Conservation (phyloP, 2,888 invertebrate species). For the Drosophila fulvimacula region DNA sequence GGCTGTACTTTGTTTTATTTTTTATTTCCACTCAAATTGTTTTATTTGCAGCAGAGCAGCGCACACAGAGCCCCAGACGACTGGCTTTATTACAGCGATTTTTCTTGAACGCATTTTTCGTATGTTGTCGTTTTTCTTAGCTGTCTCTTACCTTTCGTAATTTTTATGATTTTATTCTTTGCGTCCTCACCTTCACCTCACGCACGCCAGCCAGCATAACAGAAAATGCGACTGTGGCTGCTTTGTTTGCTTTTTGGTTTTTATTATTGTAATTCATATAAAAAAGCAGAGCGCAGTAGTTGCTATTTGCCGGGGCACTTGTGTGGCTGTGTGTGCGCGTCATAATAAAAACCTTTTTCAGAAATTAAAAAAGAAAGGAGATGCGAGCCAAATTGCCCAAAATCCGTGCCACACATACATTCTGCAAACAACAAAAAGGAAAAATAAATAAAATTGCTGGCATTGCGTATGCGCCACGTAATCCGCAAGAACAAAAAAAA, state of each 20-base stretch:
- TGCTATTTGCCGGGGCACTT: slow-evolving; percentile 29
- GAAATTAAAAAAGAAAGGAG: slow-evolving; percentile 72
- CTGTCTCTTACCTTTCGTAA: slow-evolving; percentile 74
- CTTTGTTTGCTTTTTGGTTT: slow-evolving; percentile 56
- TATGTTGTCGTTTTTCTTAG: slow-evolving; percentile 69
- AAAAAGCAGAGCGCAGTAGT: slow-evolving; percentile 38
- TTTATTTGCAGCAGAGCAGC: slow-evolving; percentile 68
- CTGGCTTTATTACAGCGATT: slow-evolving; percentile 80
- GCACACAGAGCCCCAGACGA: slow-evolving; percentile 44
- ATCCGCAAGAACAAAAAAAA: slow-evolving; percentile 19
- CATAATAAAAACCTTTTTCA: slow-evolving; percentile 77
- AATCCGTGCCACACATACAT: slow-evolving; percentile 53
- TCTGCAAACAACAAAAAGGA: not conserved
- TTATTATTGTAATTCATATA: slow-evolving; percentile 79
- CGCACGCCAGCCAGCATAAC: slow-evolving; percentile 13
- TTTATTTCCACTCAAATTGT: slow-evolving; percentile 81
- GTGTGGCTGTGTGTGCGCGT: slow-evolving; percentile 27
- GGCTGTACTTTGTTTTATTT: slow-evolving; percentile 68
- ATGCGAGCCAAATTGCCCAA: slow-evolving; percentile 56
- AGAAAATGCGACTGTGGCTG: slow-evolving; percentile 34
- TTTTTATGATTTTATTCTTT: slow-evolving; percentile 79
- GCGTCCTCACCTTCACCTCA: slow-evolving; percentile 21
- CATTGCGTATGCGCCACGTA: slow-evolving; percentile 61
- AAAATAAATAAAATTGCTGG: slow-evolving; percentile 8
- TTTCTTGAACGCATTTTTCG: slow-evolving; percentile 79